Base-by-base conservation (phyloP, 2,797 vertebrate genomes). In the Melanotaenia parkinsoni region DNA sequence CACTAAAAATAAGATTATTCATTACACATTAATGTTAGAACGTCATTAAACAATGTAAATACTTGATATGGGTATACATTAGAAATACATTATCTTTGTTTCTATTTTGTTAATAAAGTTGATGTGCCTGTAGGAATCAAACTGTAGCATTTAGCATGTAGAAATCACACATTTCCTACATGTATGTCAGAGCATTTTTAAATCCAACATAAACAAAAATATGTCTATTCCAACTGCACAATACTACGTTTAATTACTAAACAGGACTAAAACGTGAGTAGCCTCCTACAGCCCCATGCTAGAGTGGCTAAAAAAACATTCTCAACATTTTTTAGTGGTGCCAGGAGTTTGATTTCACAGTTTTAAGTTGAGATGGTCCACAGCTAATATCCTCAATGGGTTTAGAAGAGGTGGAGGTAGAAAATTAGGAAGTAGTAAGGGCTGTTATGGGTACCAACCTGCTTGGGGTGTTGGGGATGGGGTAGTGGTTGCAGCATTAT, bases 381-480 rank as follows among this genome's bases (percentile, higher is more conserved):
- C 30, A 35, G 53, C 43, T 62, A 67, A 63, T 13, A 2, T 74
- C 74, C 72, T 70, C 64, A 74, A 37, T 37, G 11, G 10, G 40
- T 13, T 18, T 32, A 26, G 26, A 40, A 30, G 13, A 65, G 50
- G 11, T 10, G 22, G 22, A 13, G 47, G 22, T 51, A 56, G 57
- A 8, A 65, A 57, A 73, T 77, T 26, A 70, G 63, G 50, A 78
- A 56, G 63, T 59, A 32, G 43, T 80, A 70, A 70, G 50, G 75
- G 30, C 72, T 81, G 59, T 86, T 64, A 76, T 75, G 70, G 70
- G 76, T 92, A 95, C 94, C 91, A 93, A 95, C 95, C 95, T 95
- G 92, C 37, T 75, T 82, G 89, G 72, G 91, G 82, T 79, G 91
- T 88, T 81, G 94, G 92, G 78, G 92, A 89, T 69, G 85, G 76